Evolutionary conservation across 2,888 invertebrate species (phyloP).

Genomic region (Phortica okadai): DNA sequence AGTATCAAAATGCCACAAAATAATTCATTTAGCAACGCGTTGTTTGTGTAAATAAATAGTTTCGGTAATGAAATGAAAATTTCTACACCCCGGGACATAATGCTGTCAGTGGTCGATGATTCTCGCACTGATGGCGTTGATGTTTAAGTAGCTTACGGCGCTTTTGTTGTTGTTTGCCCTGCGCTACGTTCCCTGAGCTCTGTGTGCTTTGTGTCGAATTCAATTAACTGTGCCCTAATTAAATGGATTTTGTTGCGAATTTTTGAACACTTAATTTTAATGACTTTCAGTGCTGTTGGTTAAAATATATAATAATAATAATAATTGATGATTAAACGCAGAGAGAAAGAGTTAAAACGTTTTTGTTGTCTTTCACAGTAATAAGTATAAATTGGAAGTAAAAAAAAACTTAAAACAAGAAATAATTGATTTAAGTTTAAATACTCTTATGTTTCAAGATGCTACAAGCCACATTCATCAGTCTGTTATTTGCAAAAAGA

Average conservation of each 20-base stretch:
- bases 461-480: too few species aligned
- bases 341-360: too few species aligned
- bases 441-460: too few species aligned
- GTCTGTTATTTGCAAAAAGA: too few species aligned
- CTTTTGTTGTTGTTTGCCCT: constrained; percentile 41
- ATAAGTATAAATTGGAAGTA: too few species aligned
- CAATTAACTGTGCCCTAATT: constrained; percentile 15
- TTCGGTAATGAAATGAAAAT: constrained; percentile 67
- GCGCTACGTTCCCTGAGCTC: constrained; percentile 60
- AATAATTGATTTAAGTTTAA: too few species aligned
- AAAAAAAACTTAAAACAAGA: too few species aligned
- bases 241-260: constrained; percentile 2
- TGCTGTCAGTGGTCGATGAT: not conserved
- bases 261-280: not conserved
- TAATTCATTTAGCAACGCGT: constrained; percentile 33
- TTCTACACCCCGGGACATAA: constrained; percentile 37
- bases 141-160: not conserved
- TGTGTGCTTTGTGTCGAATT: not conserved
- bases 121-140: not conserved
- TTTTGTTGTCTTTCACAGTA: too few species aligned
- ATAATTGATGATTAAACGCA: too few species aligned
- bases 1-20: not conserved
- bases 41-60: constrained; percentile 62
- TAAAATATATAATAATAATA: too few species aligned
- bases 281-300: not conserved